These are phyloP conservation scores for Platichthys stellatus DNA, from an alignment of 2,113 vertebrate species.

Conservation along the genomic window DNA sequence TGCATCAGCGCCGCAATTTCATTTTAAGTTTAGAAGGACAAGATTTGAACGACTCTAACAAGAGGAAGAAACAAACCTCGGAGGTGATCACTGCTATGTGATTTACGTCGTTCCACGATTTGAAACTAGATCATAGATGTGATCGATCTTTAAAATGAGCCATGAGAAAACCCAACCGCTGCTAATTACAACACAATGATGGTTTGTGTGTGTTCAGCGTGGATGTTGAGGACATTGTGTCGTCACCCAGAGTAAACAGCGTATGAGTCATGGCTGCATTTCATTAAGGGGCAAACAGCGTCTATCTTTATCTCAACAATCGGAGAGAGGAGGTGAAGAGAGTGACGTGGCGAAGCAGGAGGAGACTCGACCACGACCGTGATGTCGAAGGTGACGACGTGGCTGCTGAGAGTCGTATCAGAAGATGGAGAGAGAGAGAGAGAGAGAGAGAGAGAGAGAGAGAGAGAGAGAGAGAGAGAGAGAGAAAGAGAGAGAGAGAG, in stretches of 20 bases:
- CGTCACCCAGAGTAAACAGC: constrained; percentile 48
- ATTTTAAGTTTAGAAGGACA: no score
- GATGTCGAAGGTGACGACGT: neutral
- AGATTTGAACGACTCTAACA: no score
- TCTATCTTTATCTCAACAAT: constrained; percentile 53
- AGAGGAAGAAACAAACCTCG: no score
- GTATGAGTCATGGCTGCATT: constrained; percentile 60
- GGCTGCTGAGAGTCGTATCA: neutral
- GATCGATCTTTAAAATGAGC: constrained; percentile 9
- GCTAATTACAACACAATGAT: constrained; percentile 4
- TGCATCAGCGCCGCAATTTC: no score
- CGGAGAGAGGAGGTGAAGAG: constrained; percentile 18
- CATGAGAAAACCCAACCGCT: neutral
- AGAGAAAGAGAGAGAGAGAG: neutral
- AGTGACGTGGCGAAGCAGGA: neutral
- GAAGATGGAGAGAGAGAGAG: neutral
- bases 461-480: neutral
- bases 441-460: neutral
- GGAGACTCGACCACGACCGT: neutral
- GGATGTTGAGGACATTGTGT: constrained; percentile 45
- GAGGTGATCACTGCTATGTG: no score
- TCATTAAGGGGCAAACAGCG: constrained; percentile 48
- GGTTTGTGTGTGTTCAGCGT: constrained; percentile 21
- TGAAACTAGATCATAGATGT: neutral
- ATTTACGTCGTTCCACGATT: no score